Evolutionary conservation across 1,140 invertebrate species (phyloP).

Genomic region (Arion vulgaris): DNA sequence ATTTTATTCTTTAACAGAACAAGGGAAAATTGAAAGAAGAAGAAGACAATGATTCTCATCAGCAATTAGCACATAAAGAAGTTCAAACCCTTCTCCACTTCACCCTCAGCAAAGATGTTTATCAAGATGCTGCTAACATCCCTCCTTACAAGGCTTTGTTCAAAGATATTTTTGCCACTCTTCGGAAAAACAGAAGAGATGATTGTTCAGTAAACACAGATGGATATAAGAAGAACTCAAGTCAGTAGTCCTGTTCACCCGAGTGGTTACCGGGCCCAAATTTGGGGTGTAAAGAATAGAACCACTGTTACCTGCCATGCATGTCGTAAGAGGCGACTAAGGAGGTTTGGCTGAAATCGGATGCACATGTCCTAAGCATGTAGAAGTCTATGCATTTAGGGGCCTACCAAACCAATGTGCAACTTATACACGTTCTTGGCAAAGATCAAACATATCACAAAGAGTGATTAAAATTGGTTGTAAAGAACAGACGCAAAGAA

Average conservation of each 20-base stretch:
- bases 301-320: too few species aligned
- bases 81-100: constrained; percentile 64
- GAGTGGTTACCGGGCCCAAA: too few species aligned
- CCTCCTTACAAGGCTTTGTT: constrained; percentile 91
- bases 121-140: constrained; percentile 73
- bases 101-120: constrained; percentile 44
- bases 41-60: constrained; percentile 53
- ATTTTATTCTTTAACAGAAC: neutral
- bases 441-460: too few species aligned
- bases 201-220: constrained; percentile 62
- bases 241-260: constrained; percentile 26
- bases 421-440: too few species aligned
- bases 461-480: too few species aligned
- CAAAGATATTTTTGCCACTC: constrained; percentile 90
- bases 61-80: constrained; percentile 61
- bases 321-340: too few species aligned
- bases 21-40: constrained; percentile 38
- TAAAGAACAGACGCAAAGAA: too few species aligned
- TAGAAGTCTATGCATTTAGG: too few species aligned
- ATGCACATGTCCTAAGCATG: too few species aligned
- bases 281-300: too few species aligned
- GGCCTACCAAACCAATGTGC: too few species aligned
- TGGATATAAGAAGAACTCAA: constrained; percentile 41
- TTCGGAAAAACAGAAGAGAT: constrained; percentile 72
- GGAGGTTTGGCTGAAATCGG: too few species aligned